Percentiles rank a stretch among this genome's conserved stretches.
Evolutionary conservation across 2,797 vertebrate genomes (phyloP).

Genomic region (Microctenopoma lineatum): DNA sequence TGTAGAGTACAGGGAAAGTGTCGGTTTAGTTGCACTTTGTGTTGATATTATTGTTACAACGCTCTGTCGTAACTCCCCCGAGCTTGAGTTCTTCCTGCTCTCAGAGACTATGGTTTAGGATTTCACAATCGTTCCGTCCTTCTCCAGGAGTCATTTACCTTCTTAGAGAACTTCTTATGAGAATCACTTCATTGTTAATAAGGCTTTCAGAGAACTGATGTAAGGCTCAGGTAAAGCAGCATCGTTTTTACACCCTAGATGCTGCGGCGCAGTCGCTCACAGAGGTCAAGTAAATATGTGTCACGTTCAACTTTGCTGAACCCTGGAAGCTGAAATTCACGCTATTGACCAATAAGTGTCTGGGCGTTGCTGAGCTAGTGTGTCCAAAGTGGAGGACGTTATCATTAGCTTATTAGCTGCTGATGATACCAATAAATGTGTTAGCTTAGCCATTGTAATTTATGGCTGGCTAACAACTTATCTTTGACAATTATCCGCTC

Average conservation of each 20-base stretch:
- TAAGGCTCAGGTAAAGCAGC: not conserved
- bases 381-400: not conserved
- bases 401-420: not conserved
- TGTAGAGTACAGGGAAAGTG: not conserved
- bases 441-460: not conserved
- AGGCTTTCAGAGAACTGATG: not conserved
- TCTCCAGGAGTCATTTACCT: not conserved
- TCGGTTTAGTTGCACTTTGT: not conserved
- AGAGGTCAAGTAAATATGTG: not conserved
- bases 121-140: too few relatives aligned
- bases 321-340: not conserved
- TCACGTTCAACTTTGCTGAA: not conserved
- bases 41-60: not conserved
- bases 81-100: not conserved
- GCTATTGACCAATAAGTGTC: not conserved
- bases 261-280: not conserved
- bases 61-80: not conserved
- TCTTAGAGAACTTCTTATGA: too few relatives aligned
- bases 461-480: too few relatives aligned
- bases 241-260: not conserved
- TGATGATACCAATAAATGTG: too few relatives aligned
- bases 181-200: not conserved
- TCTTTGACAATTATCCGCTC: too few relatives aligned
- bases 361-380: not conserved
- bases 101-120: not conserved